Percentiles rank a stretch among this genome's conserved stretches.
Conservation (phyloP, 2,888 invertebrate genomes). For the Ichneumon xanthorius region DNA sequence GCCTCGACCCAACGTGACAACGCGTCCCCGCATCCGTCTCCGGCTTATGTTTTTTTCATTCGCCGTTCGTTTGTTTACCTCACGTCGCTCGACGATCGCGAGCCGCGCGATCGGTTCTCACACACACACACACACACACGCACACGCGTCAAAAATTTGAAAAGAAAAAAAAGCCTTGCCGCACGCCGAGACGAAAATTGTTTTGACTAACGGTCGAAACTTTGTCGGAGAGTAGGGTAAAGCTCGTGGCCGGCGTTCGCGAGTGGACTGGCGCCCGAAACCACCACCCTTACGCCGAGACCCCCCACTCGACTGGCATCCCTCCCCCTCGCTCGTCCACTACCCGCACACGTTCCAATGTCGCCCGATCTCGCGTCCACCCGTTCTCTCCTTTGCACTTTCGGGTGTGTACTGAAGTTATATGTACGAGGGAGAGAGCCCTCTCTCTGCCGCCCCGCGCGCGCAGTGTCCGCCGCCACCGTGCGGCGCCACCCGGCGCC, state of each 20-base stretch:
- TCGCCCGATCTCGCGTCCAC: slow-evolving; percentile 20
- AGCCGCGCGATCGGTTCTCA: not conserved
- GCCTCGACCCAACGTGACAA: not conserved
- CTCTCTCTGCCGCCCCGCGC: slow-evolving; percentile 17
- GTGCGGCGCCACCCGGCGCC: slow-evolving; percentile 65
- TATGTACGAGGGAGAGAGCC: not conserved
- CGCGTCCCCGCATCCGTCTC: not conserved
- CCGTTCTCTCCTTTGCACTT: slow-evolving; percentile 38
- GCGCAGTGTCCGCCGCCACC: slow-evolving; percentile 46
- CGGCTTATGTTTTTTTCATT: not conserved
- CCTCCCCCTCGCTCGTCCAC: slow-evolving; percentile 51
- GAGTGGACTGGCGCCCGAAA: slow-evolving; percentile 81
- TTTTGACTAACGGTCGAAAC: slow-evolving; percentile 1
- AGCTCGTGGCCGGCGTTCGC: slow-evolving; percentile 76
- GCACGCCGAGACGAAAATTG: slow-evolving; percentile 5
- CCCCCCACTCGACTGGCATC: slow-evolving; percentile 73
- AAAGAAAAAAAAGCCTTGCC: not conserved
- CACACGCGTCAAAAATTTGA: not conserved
- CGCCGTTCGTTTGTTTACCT: not conserved
- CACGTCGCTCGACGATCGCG: not conserved
- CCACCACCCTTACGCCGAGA: slow-evolving; percentile 81
- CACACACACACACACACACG: not conserved
- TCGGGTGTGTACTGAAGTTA: slow-evolving; percentile 6
- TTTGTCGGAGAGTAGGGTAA: slow-evolving; percentile 50
- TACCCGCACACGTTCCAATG: slow-evolving; percentile 38